Base-by-base conservation (phyloP, 2,888 invertebrate species). In the Leptinotarsa tumamoca region DNA sequence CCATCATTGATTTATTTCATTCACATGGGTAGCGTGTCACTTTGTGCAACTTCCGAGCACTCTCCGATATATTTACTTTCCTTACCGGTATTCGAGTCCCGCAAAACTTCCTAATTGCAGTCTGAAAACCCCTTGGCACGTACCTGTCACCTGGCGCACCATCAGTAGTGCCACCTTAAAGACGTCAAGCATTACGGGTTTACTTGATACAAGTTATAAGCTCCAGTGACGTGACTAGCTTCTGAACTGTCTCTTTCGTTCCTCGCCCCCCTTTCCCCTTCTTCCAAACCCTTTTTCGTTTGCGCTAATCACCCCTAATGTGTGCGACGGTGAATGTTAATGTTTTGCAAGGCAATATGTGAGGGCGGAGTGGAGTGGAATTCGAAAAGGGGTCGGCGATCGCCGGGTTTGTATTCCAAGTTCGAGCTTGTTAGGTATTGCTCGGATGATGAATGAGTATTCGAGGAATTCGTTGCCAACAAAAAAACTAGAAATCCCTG, bases 171-270 rank as follows among this genome's bases (percentile, higher is more conserved):
- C 69, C 85, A 85, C 83, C 85, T 76, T 81, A 84, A 80, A 80
- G 80, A 81, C 83, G 84, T 81, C 79, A 80, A 43, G 83, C 82
- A 85, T 86, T 87, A 87, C 83, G 84, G 86, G 83, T 86, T 85
- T 86, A 86, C 85, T 86, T 86, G 86, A 87, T 87, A 87, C 87
- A 87, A 87, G 85, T 87, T 87, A 85, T 87, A 87, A 87, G 86
- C 87, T 85, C 84, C 81, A 80, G 80, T 79, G 84, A 87, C 87
- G 87, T 87, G 87, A 87, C 86, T 84, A 78, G 87, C 82, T 81
- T 87, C 81, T 79, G 79, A 86, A 87, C 84, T 79, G 85, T 83
- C 84, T 82, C 80, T 83, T 85, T 85, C 85, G 82, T 83, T 80
- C 78, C 78, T 68, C 78, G 51, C 67, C 67, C 78, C 73, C 74